phyloP scores from a whole-genome alignment of 2,888 invertebrate species.

The Escarpia spicata region DNA sequence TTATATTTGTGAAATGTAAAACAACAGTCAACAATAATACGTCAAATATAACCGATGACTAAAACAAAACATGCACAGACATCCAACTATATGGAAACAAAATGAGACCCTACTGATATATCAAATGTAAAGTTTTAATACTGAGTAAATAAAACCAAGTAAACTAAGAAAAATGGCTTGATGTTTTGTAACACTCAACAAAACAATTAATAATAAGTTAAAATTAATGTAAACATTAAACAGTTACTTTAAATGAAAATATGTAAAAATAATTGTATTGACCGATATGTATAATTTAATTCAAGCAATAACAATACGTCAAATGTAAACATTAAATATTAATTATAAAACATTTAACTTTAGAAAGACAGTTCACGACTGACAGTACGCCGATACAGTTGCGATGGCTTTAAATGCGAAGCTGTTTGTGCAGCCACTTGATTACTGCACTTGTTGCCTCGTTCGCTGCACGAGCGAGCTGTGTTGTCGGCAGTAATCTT shows the following conservation, averaged over 20 bases:
- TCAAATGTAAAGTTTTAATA: neutral
- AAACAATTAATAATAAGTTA: too few relatives aligned
- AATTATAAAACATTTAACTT: too few relatives aligned
- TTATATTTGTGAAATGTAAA: neutral
- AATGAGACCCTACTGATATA: too few relatives aligned
- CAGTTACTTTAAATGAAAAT: too few relatives aligned
- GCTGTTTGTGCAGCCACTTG: neutral
- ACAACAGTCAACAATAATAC: neutral
- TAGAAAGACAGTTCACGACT: neutral
- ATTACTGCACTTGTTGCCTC: neutral
- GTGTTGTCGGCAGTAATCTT: conserved; percentile 4
- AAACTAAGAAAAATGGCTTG: neutral
- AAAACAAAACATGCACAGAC: too few relatives aligned
- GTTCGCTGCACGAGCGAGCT: neutral
- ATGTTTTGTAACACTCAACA: neutral
- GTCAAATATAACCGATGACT: too few relatives aligned
- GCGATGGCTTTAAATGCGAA: neutral
- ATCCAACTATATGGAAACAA: too few relatives aligned
- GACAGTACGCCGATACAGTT: neutral
- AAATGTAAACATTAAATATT: neutral
- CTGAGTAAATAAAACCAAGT: neutral
- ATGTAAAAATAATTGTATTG: too few relatives aligned
- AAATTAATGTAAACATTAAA: too few relatives aligned
- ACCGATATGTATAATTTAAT: too few relatives aligned
- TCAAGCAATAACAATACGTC: too few relatives aligned